phyloP scores from a whole-genome alignment of 2,797 vertebrate species.

The Molothrus ater region DNA sequence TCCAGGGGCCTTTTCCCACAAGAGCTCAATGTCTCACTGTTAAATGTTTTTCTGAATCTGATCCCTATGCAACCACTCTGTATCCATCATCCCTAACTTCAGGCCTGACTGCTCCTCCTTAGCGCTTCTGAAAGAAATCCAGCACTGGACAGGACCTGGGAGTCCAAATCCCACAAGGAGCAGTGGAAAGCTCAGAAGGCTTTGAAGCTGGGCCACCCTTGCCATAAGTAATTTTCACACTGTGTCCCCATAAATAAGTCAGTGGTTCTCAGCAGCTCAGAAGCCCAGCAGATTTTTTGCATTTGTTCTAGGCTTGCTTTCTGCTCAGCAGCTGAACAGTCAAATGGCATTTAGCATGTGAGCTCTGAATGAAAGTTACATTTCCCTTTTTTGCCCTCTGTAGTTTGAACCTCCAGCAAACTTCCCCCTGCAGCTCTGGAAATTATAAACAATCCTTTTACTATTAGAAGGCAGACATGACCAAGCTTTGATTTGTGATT shows the following conservation, averaged over 20 bases:
- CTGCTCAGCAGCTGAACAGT: slow-evolving; percentile 27
- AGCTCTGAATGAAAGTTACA: slow-evolving; percentile 31
- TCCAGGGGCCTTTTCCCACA: fast-evolving
- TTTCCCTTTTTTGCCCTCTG: background rate
- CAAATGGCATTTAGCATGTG: background rate
- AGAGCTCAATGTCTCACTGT: background rate
- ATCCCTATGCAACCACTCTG: background rate
- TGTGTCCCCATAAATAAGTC: background rate
- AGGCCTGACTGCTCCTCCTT: background rate
- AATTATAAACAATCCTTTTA: slow-evolving; percentile 34
- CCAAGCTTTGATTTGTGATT: slow-evolving; percentile 29
- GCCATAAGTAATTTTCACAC: background rate
- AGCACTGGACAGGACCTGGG: background rate
- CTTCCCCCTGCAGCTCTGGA: slow-evolving; percentile 33
- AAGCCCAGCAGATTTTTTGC: background rate
- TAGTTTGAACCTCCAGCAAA: slow-evolving; percentile 24
- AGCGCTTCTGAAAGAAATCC: background rate
- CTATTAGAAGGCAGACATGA: background rate
- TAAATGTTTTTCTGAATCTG: background rate
- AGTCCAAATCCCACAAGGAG: background rate
- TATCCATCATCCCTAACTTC: background rate
- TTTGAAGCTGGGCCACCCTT: background rate
- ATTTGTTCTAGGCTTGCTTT: slow-evolving; percentile 6
- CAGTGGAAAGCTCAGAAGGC: background rate
- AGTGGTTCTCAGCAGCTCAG: background rate